Evolutionary conservation across 2,797 vertebrate genomes (phyloP).

Genomic region (Cephalopachus bancanus): DNA sequence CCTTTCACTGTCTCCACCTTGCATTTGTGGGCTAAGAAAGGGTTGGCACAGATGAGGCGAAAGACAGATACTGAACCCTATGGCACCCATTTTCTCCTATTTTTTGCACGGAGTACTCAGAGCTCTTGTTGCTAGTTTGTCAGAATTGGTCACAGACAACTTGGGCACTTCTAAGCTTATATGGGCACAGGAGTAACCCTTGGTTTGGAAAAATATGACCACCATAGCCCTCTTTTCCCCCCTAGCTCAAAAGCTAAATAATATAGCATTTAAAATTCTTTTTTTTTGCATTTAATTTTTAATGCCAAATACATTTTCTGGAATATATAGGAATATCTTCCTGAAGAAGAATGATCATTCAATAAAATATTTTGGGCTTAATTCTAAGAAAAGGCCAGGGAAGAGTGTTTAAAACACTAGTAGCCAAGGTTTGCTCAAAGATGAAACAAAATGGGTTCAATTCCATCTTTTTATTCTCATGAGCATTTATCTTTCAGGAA

Average conservation of each 20-base stretch:
- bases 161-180: background rate
- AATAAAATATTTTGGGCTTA: background rate
- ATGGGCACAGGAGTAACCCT: too few species aligned
- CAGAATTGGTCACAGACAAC: background rate
- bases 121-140: background rate
- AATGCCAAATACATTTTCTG: background rate
- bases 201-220: background rate
- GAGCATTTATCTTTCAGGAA: background rate
- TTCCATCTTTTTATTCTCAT: background rate
- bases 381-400: background rate
- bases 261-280: background rate
- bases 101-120: background rate
- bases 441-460: background rate
- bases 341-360: background rate
- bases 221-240: background rate
- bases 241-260: background rate
- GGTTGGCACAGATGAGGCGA: accelerated
- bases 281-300: constrained; percentile 30
- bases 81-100: background rate
- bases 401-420: background rate
- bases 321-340: background rate
- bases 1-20: background rate
- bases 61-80: background rate
- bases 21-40: background rate
- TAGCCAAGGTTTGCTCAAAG: background rate